Conservation (phyloP, 2,113 vertebrate genomes). For the Ahaetulla prasina region DNA sequence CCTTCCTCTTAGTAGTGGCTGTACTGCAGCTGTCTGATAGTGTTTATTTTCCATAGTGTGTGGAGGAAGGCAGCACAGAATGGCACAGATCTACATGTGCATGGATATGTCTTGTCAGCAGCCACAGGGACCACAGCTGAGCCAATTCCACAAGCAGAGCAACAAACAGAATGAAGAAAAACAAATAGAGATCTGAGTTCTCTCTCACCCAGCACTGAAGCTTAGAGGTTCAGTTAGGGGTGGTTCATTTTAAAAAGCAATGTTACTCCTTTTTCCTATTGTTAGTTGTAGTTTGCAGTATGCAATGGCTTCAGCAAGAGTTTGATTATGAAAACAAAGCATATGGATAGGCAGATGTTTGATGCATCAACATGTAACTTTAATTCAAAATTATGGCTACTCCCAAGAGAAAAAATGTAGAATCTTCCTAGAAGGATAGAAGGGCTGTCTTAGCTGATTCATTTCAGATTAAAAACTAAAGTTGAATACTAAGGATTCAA, state of each 20-base stretch:
- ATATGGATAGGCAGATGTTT: neutral
- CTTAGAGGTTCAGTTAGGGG: neutral
- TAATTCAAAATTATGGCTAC: neutral
- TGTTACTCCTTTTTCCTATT: neutral
- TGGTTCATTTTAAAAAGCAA: neutral
- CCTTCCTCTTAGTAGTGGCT: neutral
- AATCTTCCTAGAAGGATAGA: neutral
- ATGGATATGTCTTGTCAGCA: slow-evolving; percentile 24
- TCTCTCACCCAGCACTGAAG: neutral
- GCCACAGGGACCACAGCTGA: slow-evolving; percentile 17
- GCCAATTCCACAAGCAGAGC: slow-evolving; percentile 15
- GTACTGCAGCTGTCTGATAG: slow-evolving; percentile 12
- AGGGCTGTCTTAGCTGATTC: neutral
- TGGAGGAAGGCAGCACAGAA: neutral
- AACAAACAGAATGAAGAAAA: slow-evolving; percentile 27
- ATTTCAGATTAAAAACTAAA: neutral
- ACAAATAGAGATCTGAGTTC: neutral
- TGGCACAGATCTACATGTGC: neutral
- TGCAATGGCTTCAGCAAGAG: neutral
- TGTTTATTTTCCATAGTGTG: slow-evolving; percentile 25
- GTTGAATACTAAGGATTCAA: neutral
- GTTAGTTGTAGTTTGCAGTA: neutral
- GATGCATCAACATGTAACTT: neutral
- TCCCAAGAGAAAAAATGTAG: neutral
- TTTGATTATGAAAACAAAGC: neutral